A percentile compares a stretch with the other conserved stretches of the same genome.
Evolutionary conservation across 1,140 invertebrate species (phyloP).

Genomic region (Caenorhabditis inopinata): DNA sequence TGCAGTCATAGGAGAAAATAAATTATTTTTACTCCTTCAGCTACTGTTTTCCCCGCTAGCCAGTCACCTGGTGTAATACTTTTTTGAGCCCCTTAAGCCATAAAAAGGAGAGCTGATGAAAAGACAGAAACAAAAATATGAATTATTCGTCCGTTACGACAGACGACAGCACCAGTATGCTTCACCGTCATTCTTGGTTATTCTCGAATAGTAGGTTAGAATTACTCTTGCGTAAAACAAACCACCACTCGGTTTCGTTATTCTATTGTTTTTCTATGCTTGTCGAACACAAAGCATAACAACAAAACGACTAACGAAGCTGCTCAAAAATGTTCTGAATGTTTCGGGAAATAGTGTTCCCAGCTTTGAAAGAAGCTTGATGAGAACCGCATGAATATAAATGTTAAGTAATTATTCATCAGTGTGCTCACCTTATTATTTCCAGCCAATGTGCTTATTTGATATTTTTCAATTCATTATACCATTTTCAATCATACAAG

Average conservation of each 20-base stretch:
- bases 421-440: too few relatives aligned
- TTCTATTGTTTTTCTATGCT: not conserved
- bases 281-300: not conserved
- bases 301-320: not conserved
- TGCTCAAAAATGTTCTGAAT: not conserved
- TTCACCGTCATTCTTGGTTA: constrained; percentile 23
- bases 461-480: too few relatives aligned
- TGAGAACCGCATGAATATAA: too few relatives aligned
- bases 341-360: not conserved
- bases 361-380: too few relatives aligned
- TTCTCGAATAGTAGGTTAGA: constrained; percentile 2
- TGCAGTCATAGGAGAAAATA: not conserved
- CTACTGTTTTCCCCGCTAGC: not conserved
- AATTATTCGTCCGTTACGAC: constrained; percentile 18
- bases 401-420: too few relatives aligned
- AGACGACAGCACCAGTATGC: not conserved
- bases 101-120: not conserved
- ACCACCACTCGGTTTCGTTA: too few relatives aligned
- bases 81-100: not conserved
- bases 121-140: constrained; percentile 30
- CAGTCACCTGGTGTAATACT: constrained; percentile 21
- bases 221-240: not conserved
- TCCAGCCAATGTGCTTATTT: too few relatives aligned
- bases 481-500: too few relatives aligned
- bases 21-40: not conserved